Base-by-base conservation (phyloP, 2,888 invertebrate species). In the Hydrotaea diabolus region DNA sequence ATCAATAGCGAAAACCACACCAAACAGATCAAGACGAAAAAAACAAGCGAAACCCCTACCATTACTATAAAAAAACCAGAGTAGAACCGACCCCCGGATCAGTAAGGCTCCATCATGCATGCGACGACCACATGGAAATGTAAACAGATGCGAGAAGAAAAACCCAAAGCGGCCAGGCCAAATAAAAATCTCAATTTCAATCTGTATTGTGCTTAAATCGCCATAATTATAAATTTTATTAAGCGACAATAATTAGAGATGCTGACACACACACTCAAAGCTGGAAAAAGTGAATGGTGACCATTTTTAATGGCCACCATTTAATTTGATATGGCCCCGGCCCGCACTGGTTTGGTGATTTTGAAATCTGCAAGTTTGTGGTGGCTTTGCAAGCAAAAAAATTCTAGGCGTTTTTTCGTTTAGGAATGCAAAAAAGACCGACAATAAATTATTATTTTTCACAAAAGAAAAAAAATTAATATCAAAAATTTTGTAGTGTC, bases 401-500 rank as follows among this genome's bases (percentile, higher is more conserved):
- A 79, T 79, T 76, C 59, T 74, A 80, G 82, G 79, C 82, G 79
- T 79, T 80, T 82, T 78, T 71, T 9, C 11, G 55, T 55, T 57
- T 26, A 15, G 5, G 46, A 26, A 31, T 4, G n/a, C 57, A 83
- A 77, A 84, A 62, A 78, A 72, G n/a, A 49, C 49, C 13, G 49
- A 83, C 59, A 36, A 59, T 15, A 13, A 49, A 49, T 49, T 49
- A n/a, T n/a, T 31, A 49, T 77, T 77, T 39, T 31, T 7, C 31
- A 31, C 31, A 4, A 31, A 31, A 31, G 7, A 31, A 31, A 31
- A 31, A 31, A 31, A 31, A 31, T 31, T 15, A 80, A 80, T 64
- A 53, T 23, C 15, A 64, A 69, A n/a, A 74, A 80, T 77, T 75
- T 80, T 2, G 17, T 72, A 57, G 11, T 80, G 49, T 43, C 8